Percentiles rank a stretch among this genome's conserved stretches.
These are phyloP conservation scores for Antigone vipio DNA, from an alignment of 2,113 vertebrate species.

Conservation along the genomic window DNA sequence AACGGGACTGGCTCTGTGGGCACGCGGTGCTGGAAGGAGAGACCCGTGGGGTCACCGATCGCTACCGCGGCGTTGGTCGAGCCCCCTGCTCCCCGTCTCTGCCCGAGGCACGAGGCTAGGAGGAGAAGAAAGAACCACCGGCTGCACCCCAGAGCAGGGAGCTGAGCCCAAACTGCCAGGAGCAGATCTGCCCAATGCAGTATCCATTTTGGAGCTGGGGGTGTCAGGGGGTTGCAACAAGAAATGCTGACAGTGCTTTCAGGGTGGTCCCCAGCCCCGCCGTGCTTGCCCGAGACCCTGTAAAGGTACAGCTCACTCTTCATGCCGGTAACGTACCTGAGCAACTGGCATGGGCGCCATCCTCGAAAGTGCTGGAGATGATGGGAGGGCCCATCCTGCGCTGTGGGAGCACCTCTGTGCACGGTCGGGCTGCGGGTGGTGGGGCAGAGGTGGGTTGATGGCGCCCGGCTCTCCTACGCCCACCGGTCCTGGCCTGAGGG, in stretches of 20 bases:
- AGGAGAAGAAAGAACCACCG: not conserved
- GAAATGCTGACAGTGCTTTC: rapidly evolving
- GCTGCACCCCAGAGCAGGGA: not conserved
- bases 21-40: not conserved
- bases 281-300: rapidly evolving
- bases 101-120: not conserved
- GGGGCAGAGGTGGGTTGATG: rapidly evolving
- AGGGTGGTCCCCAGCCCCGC: rapidly evolving
- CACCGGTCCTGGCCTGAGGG: not conserved
- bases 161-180: no score
- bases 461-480: not conserved
- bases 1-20: no score
- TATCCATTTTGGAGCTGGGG: no score
- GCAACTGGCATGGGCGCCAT: rapidly evolving
- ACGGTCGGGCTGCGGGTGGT: not conserved
- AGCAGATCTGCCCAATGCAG: not conserved
- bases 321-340: not conserved
- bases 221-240: no score
- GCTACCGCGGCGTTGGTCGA: not conserved
- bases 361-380: not conserved
- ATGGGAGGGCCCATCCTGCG: rapidly evolving
- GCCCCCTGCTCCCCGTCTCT: rapidly evolving
- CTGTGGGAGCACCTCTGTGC: not conserved
- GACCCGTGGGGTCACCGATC: rapidly evolving
- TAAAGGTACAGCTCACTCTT: rapidly evolving